These are phyloP conservation scores for Chrysocyon brachyurus DNA, from an alignment of 2,797 vertebrate species.

Conservation along the genomic window DNA sequence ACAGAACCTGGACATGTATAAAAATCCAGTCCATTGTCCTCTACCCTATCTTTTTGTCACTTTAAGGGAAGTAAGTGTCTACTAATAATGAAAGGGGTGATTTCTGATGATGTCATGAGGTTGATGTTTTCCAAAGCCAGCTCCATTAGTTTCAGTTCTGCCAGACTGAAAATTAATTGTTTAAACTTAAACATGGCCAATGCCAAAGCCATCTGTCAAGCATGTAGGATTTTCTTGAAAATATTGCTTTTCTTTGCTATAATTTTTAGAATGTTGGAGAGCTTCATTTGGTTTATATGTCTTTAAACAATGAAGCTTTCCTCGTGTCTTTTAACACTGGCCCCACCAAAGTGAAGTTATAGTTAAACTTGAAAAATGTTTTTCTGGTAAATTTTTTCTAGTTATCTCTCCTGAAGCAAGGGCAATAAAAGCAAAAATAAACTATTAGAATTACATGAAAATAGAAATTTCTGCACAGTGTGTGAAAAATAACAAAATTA, in stretches of 20 bases:
- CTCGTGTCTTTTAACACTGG: neutral
- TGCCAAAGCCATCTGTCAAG: constrained; percentile 28
- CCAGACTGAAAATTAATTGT: constrained; percentile 22
- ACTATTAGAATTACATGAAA: neutral
- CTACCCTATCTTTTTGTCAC: neutral
- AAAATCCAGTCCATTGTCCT: neutral
- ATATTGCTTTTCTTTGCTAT: neutral
- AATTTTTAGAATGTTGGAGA: neutral
- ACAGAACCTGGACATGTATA: neutral
- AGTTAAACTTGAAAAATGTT: neutral
- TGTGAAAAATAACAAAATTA: neutral
- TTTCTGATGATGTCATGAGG: constrained; percentile 1
- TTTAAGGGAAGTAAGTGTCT: neutral
- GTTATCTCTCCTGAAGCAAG: neutral
- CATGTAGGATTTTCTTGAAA: constrained; percentile 45
- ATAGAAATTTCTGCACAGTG: neutral
- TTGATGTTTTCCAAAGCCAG: neutral
- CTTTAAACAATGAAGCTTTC: neutral
- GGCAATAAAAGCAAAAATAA: neutral
- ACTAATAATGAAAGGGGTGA: neutral
- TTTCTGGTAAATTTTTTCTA: neutral
- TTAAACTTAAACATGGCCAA: constrained; percentile 42
- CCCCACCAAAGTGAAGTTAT: neutral
- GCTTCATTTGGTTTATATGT: neutral
- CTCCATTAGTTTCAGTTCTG: constrained; percentile 17